A percentile compares a stretch with the other conserved stretches of the same genome.
These are phyloP conservation scores for Gandaritis pyraliata DNA, from an alignment of 2,888 invertebrate species.

Conservation along the genomic window DNA sequence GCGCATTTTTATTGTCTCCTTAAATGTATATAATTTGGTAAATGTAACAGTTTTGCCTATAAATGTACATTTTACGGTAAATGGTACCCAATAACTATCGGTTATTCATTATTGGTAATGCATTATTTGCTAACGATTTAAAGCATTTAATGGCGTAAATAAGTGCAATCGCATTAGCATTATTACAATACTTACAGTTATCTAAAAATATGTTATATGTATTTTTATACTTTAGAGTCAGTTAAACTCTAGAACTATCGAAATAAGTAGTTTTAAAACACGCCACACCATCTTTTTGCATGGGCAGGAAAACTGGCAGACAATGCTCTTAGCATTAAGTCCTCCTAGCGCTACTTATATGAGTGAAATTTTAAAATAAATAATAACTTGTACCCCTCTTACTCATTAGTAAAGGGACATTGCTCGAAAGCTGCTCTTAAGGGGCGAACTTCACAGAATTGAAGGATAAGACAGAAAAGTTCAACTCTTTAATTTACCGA, in stretches of 20 bases:
- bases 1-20: constrained; percentile 4
- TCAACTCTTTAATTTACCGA: too few species aligned
- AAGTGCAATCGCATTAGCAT: background rate
- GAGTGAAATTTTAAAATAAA: background rate
- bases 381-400: constrained; percentile 7
- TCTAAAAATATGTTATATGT: too few species aligned
- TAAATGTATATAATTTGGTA: constrained; percentile 4
- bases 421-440: too few species aligned
- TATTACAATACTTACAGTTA: background rate
- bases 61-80: constrained; percentile 16
- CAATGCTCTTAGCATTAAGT: too few species aligned
- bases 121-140: constrained; percentile 4
- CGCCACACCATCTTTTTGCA: too few species aligned
- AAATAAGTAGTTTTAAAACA: too few species aligned
- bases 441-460: too few species aligned
- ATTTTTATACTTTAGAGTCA: too few species aligned
- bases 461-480: too few species aligned
- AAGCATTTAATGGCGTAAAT: background rate
- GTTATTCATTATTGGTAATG: constrained; percentile 6
- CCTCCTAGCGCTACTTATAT: too few species aligned
- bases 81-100: constrained; percentile 6
- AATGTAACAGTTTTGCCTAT: constrained; percentile 7
- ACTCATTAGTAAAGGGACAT: background rate
- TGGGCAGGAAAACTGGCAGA: too few species aligned
- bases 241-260: too few species aligned